Evolutionary conservation across 2,888 invertebrate species (phyloP).

Genomic region (Xestia xanthographa): DNA sequence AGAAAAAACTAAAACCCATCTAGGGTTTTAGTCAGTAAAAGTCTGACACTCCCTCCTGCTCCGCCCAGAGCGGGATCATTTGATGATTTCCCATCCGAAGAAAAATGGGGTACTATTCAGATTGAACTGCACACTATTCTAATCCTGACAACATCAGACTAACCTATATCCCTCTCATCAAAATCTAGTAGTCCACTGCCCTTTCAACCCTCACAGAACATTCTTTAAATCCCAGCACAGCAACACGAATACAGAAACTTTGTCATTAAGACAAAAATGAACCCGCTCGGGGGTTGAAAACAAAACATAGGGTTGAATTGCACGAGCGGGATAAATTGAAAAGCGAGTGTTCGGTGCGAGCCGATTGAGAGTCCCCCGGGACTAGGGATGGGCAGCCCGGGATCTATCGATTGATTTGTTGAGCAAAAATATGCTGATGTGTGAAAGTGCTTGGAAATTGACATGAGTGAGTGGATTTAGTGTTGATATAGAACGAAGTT

Average conservation of each 20-base stretch:
- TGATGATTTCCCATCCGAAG: too few relatives aligned
- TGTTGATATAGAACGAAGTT: background rate
- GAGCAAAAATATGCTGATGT: conserved; percentile 42
- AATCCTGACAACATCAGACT: background rate
- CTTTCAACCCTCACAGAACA: conserved; percentile 12
- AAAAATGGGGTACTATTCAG: too few relatives aligned
- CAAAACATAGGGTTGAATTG: conserved; percentile 75
- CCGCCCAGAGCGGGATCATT: too few relatives aligned
- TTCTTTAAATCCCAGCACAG: conserved; percentile 47
- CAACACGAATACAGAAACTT: conserved; percentile 41
- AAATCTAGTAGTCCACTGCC: background rate
- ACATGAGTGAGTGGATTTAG: background rate
- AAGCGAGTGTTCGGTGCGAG: conserved; percentile 72
- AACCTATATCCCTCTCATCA: conserved; percentile 31
- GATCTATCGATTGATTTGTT: conserved; percentile 64
- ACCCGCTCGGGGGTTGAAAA: conserved; percentile 68
- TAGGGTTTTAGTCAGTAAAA: too few relatives aligned
- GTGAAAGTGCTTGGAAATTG: conserved; percentile 26
- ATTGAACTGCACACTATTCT: background rate
- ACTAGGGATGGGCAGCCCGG: conserved; percentile 77
- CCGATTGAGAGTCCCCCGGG: conserved; percentile 81
- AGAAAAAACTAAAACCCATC: too few relatives aligned
- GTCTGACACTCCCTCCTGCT: too few relatives aligned
- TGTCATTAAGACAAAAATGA: conserved; percentile 66
- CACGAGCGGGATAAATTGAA: conserved; percentile 85